Conservation (phyloP, 2,888 invertebrate genomes). For the Charanyca ferruginea region DNA sequence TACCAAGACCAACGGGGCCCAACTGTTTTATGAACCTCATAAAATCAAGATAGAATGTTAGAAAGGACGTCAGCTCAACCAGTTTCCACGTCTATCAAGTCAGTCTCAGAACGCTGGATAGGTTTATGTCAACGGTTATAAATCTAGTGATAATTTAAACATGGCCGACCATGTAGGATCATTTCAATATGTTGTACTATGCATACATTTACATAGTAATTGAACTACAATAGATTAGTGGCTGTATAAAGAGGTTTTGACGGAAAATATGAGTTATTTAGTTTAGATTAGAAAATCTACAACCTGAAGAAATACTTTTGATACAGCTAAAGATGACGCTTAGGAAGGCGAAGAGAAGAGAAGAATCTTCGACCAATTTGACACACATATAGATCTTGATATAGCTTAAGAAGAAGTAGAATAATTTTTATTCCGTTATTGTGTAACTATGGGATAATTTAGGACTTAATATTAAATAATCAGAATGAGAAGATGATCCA, state of each 20-base stretch:
- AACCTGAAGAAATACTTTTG: too few relatives aligned
- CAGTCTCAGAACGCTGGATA: slow-evolving; percentile 47
- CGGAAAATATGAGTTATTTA: neutral
- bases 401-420: too few relatives aligned
- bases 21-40: slow-evolving; percentile 2
- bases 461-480: too few relatives aligned
- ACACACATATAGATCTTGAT: too few relatives aligned
- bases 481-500: too few relatives aligned
- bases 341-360: too few relatives aligned
- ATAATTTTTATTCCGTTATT: too few relatives aligned
- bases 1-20: too few relatives aligned
- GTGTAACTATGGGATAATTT: too few relatives aligned
- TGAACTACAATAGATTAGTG: slow-evolving; percentile 9
- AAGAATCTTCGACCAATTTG: too few relatives aligned
- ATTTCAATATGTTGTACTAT: slow-evolving; percentile 18
- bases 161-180: slow-evolving; percentile 33
- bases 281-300: neutral
- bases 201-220: slow-evolving; percentile 47
- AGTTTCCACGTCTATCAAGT: slow-evolving; percentile 26
- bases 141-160: slow-evolving; percentile 56
- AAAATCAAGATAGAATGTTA: slow-evolving; percentile 22
- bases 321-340: too few relatives aligned
- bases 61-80: slow-evolving; percentile 30
- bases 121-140: slow-evolving; percentile 29
- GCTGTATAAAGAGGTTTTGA: slow-evolving; percentile 2